Percentiles rank a stretch among this genome's conserved stretches.
These are phyloP conservation scores for Drosophila pseudoobscura DNA, from an alignment of 1,140 invertebrate species.

Conservation along the genomic window DNA sequence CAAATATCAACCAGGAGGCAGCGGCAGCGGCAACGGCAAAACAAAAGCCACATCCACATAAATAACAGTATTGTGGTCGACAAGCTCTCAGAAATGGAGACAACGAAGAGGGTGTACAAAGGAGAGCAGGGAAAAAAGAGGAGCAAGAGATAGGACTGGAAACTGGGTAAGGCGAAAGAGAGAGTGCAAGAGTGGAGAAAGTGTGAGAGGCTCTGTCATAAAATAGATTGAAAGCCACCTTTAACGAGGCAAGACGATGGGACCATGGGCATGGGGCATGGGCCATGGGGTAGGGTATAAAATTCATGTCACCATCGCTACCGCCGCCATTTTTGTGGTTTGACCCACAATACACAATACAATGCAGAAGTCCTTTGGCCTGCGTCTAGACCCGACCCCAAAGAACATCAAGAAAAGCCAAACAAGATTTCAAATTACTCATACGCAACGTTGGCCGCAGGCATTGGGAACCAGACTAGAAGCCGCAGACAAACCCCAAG, in stretches of 20 bases:
- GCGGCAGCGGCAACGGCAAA: constrained; percentile 47
- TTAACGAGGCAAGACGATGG: constrained; percentile 10
- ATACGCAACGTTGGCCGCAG: constrained; percentile 48
- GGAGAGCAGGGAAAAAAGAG: neutral
- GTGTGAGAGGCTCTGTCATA: constrained; percentile 38
- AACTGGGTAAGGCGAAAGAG: constrained; percentile 1
- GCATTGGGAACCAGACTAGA: neutral
- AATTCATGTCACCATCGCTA: constrained; percentile 41
- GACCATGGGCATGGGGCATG: neutral
- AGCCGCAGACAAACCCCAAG: neutral
- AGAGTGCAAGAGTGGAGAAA: constrained; percentile 12
- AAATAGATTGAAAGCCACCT: constrained; percentile 65
- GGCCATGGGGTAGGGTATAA: constrained; percentile 7
- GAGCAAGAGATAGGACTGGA: too few relatives aligned
- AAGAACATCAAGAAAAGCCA: constrained; percentile 1
- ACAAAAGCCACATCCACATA: constrained; percentile 75
- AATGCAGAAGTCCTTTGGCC: neutral
- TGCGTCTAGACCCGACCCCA: constrained; percentile 12
- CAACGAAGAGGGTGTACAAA: constrained; percentile 26
- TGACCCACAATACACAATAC: constrained; percentile 60
- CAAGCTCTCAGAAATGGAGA: constrained; percentile 34
- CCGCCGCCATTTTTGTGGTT: constrained; percentile 62
- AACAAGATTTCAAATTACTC: constrained; percentile 42
- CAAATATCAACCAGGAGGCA: constrained; percentile 51
- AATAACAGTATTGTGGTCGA: constrained; percentile 71